Percentiles rank a stretch among this genome's conserved stretches.
These are phyloP conservation scores for Ormyrus nitidulus DNA, from an alignment of 2,888 invertebrate species.

Conservation along the genomic window DNA sequence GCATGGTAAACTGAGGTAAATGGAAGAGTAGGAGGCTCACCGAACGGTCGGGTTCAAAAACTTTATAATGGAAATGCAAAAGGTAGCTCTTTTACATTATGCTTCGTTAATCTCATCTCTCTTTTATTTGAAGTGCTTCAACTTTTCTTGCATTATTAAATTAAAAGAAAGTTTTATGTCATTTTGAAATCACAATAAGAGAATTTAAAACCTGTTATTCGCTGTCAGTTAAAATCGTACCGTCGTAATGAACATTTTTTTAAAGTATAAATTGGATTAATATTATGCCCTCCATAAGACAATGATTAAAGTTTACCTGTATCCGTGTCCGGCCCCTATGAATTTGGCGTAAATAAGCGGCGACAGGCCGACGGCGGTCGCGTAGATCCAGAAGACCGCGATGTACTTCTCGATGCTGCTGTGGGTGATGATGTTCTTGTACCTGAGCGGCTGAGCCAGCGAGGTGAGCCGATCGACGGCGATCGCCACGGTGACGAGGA, in stretches of 20 bases:
- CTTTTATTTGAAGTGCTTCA: too few species aligned
- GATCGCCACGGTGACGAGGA: conserved; percentile 80
- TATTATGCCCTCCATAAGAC: too few species aligned
- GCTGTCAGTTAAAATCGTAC: too few species aligned
- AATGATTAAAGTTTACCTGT: conserved; percentile 61
- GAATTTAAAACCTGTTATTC: too few species aligned
- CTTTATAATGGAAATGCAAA: too few species aligned
- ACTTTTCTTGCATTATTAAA: too few species aligned
- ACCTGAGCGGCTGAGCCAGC: conserved; percentile 79
- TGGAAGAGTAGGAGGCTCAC: background rate
- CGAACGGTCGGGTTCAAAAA: background rate
- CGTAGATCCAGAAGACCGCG: conserved; percentile 79
- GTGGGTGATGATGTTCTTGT: conserved; percentile 81
- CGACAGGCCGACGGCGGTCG: conserved; percentile 78
- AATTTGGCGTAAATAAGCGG: conserved; percentile 77
- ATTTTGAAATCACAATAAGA: too few species aligned
- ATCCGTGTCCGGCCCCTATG: conserved; percentile 66
- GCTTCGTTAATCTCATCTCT: too few species aligned
- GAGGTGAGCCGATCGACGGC: conserved; percentile 81
- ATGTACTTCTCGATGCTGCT: conserved; percentile 79
- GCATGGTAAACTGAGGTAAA: background rate
- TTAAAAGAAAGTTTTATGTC: too few species aligned
- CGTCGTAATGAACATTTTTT: too few species aligned
- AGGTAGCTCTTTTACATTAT: too few species aligned
- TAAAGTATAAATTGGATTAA: too few species aligned